phyloP scores from a whole-genome alignment of 2,888 invertebrate species.

The Phalera bucephala region DNA sequence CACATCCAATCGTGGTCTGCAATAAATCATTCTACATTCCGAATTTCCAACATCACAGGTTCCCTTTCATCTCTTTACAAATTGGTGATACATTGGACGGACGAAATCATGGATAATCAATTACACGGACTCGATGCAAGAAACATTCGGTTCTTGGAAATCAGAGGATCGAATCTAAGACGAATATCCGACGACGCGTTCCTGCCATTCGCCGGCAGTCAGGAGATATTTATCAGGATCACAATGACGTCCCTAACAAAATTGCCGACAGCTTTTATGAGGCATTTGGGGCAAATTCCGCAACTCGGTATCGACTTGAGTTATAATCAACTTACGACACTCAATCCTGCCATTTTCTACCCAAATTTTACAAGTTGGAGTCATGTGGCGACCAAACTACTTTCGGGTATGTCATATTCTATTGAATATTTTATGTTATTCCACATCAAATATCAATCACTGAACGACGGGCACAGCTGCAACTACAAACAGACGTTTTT shows the following conservation, averaged over 20 bases:
- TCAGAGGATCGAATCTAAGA: slow-evolving; percentile 89
- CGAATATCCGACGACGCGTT: slow-evolving; percentile 91
- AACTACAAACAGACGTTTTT: slow-evolving; percentile 18
- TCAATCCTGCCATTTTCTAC: slow-evolving; percentile 93
- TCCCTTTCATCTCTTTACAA: slow-evolving; percentile 89
- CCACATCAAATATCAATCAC: slow-evolving; percentile 8
- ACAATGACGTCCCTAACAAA: slow-evolving; percentile 90
- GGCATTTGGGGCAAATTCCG: slow-evolving; percentile 89
- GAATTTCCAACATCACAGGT: slow-evolving; percentile 87
- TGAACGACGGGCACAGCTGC: slow-evolving; percentile 4
- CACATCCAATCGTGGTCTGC: slow-evolving; percentile 89
- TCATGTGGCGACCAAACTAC: slow-evolving; percentile 92
- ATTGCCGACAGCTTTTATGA: slow-evolving; percentile 90
- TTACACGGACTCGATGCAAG: slow-evolving; percentile 90
- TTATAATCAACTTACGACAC: slow-evolving; percentile 89
- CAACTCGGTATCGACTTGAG: slow-evolving; percentile 92
- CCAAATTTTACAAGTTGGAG: slow-evolving; percentile 94
- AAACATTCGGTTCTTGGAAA: slow-evolving; percentile 90
- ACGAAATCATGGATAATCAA: slow-evolving; percentile 88
- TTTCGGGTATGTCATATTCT: slow-evolving; percentile 85
- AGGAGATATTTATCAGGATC: slow-evolving; percentile 90
- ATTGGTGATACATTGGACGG: slow-evolving; percentile 89
- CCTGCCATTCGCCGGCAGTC: slow-evolving; percentile 87
- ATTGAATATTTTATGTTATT: slow-evolving; percentile 8
- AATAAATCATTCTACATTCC: slow-evolving; percentile 86